These are phyloP conservation scores for Arvicanthis niloticus DNA, from an alignment of 2,113 vertebrate species.

Conservation along the genomic window DNA sequence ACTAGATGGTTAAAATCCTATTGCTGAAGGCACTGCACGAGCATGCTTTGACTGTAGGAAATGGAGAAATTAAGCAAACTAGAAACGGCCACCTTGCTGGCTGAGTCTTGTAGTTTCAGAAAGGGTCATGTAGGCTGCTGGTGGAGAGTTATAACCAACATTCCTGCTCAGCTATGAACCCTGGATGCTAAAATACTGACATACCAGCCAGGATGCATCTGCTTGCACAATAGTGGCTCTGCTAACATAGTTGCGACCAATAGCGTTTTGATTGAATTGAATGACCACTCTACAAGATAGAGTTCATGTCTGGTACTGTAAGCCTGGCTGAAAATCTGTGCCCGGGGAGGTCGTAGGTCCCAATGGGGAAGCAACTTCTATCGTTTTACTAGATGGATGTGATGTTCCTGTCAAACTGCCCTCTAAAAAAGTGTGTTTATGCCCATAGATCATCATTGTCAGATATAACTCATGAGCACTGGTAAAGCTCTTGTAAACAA, in stretches of 20 bases:
- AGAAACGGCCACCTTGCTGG: not conserved
- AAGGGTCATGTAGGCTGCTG: not conserved
- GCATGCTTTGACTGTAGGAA: not conserved
- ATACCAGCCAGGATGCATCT: not conserved
- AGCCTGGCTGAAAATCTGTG: not conserved
- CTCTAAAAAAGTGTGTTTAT: not conserved
- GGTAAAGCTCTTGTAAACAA: not conserved
- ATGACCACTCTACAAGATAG: not conserved
- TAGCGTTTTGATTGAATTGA: not conserved
- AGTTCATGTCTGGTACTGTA: not conserved
- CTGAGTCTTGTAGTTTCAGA: not conserved
- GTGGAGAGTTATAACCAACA: not conserved
- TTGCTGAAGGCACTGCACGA: rapidly evolving
- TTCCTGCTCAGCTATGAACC: not conserved
- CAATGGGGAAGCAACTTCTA: not conserved
- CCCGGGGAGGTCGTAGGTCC: not conserved
- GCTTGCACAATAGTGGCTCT: not conserved
- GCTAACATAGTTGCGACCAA: not conserved
- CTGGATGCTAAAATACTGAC: not conserved
- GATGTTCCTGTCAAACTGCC: not conserved
- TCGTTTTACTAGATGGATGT: not conserved
- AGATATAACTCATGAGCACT: not conserved
- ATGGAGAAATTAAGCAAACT: not conserved
- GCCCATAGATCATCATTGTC: not conserved
- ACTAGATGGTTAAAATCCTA: not conserved